phyloP scores from a whole-genome alignment of 2,797 vertebrate species.

The Protosalanx chinensis region DNA sequence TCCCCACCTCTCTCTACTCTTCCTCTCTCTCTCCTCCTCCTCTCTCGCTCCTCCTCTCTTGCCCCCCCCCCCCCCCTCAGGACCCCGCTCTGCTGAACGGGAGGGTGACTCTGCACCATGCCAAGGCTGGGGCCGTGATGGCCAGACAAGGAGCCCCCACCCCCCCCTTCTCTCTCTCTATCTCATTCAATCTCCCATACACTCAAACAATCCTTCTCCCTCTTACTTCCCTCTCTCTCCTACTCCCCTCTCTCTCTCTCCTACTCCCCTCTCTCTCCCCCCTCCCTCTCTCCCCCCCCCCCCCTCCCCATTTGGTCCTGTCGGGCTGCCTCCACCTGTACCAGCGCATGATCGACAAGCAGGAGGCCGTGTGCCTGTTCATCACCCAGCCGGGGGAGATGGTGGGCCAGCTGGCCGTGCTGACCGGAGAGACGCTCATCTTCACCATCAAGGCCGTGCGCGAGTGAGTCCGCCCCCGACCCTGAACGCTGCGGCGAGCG shows the following conservation, averaged over 20 bases:
- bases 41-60: neutral
- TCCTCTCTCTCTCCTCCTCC: too few relatives aligned
- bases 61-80: slow-evolving; percentile 55
- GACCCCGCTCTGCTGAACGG: slow-evolving; percentile 84
- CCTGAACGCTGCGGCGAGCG: too few relatives aligned
- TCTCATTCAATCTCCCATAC: too few relatives aligned
- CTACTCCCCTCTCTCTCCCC: neutral
- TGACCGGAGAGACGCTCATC: slow-evolving; percentile 94
- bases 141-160: slow-evolving; percentile 82
- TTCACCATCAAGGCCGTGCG: slow-evolving; percentile 91
- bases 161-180: too few relatives aligned
- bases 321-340: slow-evolving; percentile 95
- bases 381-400: slow-evolving; percentile 89
- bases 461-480: slow-evolving; percentile 70
- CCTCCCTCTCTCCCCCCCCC: neutral
- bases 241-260: neutral
- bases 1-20: too few relatives aligned
- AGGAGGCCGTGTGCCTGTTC: slow-evolving; percentile 91
- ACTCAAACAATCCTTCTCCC: neutral
- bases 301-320: slow-evolving; percentile 81
- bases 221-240: too few relatives aligned
- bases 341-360: slow-evolving; percentile 92
- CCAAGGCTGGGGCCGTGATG: slow-evolving; percentile 88
- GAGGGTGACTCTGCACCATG: slow-evolving; percentile 84
- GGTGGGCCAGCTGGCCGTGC: slow-evolving; percentile 93